These are phyloP conservation scores for Lepidotrigona ventralis DNA, from an alignment of 1,140 invertebrate genomes.

Conservation along the genomic window DNA sequence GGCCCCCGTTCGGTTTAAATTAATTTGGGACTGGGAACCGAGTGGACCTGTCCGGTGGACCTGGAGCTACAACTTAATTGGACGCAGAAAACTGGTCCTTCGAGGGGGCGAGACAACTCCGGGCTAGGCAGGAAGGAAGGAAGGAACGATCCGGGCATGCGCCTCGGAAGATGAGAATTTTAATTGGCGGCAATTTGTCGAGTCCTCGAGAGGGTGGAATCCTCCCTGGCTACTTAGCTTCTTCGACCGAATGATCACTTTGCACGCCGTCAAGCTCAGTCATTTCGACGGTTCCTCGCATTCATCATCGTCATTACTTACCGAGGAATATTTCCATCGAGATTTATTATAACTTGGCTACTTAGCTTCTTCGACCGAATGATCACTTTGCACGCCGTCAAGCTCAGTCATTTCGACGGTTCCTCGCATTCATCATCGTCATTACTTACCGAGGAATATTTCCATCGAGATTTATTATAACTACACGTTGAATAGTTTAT, in stretches of 20 bases:
- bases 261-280: slow-evolving; percentile 38
- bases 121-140: slow-evolving; percentile 22
- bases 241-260: slow-evolving; percentile 50
- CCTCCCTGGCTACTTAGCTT: slow-evolving; percentile 52
- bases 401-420: slow-evolving; percentile 14
- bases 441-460: not conserved
- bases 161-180: slow-evolving; percentile 72
- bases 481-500: no score
- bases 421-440: slow-evolving; percentile 16
- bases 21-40: slow-evolving; percentile 49
- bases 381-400: slow-evolving; percentile 51
- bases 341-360: no score
- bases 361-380: slow-evolving; percentile 53
- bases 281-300: slow-evolving; percentile 21
- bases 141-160: slow-evolving; percentile 16
- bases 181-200: slow-evolving; percentile 79
- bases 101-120: slow-evolving; percentile 2
- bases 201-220: slow-evolving; percentile 37
- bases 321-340: not conserved
- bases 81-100: slow-evolving; percentile 72
- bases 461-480: no score
- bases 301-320: slow-evolving; percentile 1
- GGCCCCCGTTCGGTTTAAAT: slow-evolving; percentile 32
- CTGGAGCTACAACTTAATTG: slow-evolving; percentile 77
- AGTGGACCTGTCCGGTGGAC: slow-evolving; percentile 32